Conservation (phyloP, 2,888 invertebrate species). For the Caenorhabditis sp. region DNA sequence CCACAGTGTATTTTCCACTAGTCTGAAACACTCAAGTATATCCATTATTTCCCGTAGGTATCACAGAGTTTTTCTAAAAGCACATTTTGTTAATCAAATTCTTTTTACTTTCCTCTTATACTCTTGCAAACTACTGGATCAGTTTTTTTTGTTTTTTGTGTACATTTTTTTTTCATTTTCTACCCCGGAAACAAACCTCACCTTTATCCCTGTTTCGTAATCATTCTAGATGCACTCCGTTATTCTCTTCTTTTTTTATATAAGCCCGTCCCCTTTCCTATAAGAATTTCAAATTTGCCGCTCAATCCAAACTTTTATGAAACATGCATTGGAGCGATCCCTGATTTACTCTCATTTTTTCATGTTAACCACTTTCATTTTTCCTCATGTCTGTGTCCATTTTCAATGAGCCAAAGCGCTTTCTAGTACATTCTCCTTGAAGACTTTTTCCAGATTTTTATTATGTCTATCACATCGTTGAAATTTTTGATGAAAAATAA, state of each 20-base stretch:
- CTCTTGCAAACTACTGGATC: background rate
- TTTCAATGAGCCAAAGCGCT: conserved; percentile 40
- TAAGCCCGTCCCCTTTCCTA: conserved; percentile 22
- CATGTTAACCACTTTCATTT: conserved; percentile 42
- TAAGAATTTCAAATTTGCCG: conserved; percentile 31
- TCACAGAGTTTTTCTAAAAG: conserved; percentile 21
- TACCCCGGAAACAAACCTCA: conserved; percentile 8
- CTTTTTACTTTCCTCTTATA: conserved; percentile 3
- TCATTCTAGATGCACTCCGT: conserved; percentile 33
- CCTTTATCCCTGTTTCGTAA: conserved; percentile 43
- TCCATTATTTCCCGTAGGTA: conserved; percentile 13
- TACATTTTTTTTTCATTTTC: conserved; percentile 23
- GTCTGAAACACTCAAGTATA: background rate
- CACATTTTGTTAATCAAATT: conserved; percentile 36
- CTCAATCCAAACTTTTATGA: conserved; percentile 13
- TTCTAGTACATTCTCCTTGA: conserved; percentile 41
- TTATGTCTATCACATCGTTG: conserved; percentile 14
- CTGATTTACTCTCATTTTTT: conserved; percentile 17
- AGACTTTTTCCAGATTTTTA: conserved; percentile 28
- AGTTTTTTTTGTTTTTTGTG: conserved; percentile 29
- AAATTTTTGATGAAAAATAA: conserved; percentile 34
- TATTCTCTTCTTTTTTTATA: conserved; percentile 28
- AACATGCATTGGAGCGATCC: conserved; percentile 3
- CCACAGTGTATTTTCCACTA: conserved; percentile 23
- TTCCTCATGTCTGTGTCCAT: conserved; percentile 29